phyloP scores from a whole-genome alignment of 2,113 vertebrate genomes.

The Climacteris rufus region DNA sequence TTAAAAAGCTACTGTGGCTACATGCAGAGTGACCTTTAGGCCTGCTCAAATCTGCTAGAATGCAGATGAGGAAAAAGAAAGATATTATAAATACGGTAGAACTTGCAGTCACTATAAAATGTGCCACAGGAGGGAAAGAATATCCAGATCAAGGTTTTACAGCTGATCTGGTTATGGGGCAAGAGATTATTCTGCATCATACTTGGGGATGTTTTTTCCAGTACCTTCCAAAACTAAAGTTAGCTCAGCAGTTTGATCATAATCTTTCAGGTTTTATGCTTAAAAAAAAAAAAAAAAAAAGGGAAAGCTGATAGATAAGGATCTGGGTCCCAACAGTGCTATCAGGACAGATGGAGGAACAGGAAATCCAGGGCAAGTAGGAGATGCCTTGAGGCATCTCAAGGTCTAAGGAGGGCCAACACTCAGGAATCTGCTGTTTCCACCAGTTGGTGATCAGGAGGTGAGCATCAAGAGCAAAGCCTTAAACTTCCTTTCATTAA shows the following conservation, averaged over 20 bases:
- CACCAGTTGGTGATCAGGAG: background rate
- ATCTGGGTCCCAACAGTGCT: background rate
- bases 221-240: background rate
- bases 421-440: background rate
- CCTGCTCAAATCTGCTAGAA: constrained; percentile 36
- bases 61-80: constrained; percentile 30
- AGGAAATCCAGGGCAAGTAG: background rate
- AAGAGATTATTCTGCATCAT: background rate
- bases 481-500: background rate
- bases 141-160: background rate
- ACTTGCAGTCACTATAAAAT: background rate
- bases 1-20: constrained; percentile 39
- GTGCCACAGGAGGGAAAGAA: background rate
- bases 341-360: background rate
- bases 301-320: background rate
- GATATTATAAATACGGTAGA: constrained; percentile 8
- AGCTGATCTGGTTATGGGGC: background rate
- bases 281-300: background rate
- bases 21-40: constrained; percentile 51
- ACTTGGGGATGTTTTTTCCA: background rate
- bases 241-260: background rate
- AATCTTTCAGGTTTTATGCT: background rate
- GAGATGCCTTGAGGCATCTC: background rate
- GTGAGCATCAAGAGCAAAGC: background rate
- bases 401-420: background rate